Percentiles rank a stretch among this genome's conserved stretches.
Conservation (phyloP, 1,140 invertebrate species). For the Littorina saxatilis region DNA sequence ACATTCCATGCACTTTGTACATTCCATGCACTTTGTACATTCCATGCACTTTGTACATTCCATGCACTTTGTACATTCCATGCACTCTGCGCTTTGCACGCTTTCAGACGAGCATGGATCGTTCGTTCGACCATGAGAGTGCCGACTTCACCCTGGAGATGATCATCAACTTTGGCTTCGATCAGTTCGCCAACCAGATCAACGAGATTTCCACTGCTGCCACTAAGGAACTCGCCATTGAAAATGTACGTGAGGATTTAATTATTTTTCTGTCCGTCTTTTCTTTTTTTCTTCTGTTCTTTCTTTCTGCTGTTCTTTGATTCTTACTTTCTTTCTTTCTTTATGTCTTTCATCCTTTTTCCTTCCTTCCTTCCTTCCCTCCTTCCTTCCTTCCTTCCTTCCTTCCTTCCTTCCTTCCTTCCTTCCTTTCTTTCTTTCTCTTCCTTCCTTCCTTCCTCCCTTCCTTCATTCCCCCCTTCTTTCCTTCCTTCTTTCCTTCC, state of each 20-base stretch:
- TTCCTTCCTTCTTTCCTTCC: neutral
- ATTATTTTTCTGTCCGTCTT: too few relatives aligned
- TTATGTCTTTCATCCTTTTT: neutral
- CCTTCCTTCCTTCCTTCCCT: neutral
- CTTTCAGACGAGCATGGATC: constrained; percentile 70
- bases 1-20: too few relatives aligned
- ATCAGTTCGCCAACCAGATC: constrained; percentile 86
- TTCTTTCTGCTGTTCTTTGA: neutral
- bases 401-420: neutral
- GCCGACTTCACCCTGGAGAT: constrained; percentile 86
- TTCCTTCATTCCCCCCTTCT: constrained; percentile 37
- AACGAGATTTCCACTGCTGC: constrained; percentile 88
- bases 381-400: neutral
- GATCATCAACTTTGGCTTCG: constrained; percentile 87
- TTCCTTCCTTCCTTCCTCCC: too few relatives aligned
- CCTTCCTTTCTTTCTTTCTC: too few relatives aligned
- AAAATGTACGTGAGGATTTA: constrained; percentile 75
- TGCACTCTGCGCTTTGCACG: too few relatives aligned
- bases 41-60: too few relatives aligned
- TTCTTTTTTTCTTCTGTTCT: too few relatives aligned
- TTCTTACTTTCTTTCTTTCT: neutral
- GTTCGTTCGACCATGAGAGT: constrained; percentile 85
- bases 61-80: too few relatives aligned
- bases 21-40: too few relatives aligned
- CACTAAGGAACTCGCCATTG: constrained; percentile 89